A percentile compares a stretch with the other conserved stretches of the same genome.
These are phyloP conservation scores for Drosophila emarginata DNA, from an alignment of 2,888 invertebrate genomes.

Conservation along the genomic window DNA sequence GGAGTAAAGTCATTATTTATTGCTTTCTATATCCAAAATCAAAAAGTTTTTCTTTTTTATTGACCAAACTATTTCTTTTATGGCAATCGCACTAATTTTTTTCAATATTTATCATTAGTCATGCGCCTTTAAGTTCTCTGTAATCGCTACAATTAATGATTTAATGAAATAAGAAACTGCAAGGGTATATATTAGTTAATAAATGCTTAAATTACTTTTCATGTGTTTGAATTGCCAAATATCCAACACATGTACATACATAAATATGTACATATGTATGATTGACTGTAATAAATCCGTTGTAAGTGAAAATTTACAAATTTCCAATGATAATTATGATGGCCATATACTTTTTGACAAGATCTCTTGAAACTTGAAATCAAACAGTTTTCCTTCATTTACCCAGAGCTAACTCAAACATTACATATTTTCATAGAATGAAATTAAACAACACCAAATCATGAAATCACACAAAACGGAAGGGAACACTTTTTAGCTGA, in stretches of 20 bases:
- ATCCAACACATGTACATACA: neutral
- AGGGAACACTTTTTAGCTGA: constrained; percentile 21
- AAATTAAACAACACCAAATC: constrained; percentile 14
- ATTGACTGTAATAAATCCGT: neutral
- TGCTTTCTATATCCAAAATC: too few species aligned
- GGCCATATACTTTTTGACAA: neutral
- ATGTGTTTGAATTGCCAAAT: neutral
- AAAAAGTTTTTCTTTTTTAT: too few species aligned
- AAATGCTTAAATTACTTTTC: neutral
- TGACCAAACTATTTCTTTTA: too few species aligned
- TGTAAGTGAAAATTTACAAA: neutral
- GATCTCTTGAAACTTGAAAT: neutral
- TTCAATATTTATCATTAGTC: too few species aligned
- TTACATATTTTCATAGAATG: constrained; percentile 4
- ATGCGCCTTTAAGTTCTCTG: too few species aligned
- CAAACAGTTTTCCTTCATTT: neutral
- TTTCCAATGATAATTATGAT: neutral
- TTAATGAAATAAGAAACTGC: neutral
- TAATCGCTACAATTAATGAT: too few species aligned
- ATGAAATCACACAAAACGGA: neutral
- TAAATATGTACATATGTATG: neutral
- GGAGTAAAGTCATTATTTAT: too few species aligned
- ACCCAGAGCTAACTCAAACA: constrained; percentile 4
- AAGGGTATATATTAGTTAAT: neutral
- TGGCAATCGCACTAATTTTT: too few species aligned